phyloP scores from a whole-genome alignment of 2,113 vertebrate genomes.

The Glaucidium brasilianum region DNA sequence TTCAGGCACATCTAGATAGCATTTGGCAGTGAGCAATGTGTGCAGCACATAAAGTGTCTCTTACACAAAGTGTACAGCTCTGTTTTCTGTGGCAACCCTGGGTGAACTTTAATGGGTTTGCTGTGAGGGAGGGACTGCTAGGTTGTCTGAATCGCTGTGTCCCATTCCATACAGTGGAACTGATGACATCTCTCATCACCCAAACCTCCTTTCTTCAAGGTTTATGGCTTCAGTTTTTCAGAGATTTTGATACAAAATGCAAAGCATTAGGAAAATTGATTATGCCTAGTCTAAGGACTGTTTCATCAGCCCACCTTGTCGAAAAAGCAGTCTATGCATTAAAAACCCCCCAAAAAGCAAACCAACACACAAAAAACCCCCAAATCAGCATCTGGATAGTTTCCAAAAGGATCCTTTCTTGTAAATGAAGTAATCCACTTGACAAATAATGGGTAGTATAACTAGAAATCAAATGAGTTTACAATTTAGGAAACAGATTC shows the following conservation, averaged over 20 bases:
- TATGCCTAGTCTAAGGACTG: background rate
- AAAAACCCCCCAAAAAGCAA: too few relatives aligned
- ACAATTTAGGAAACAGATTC: background rate
- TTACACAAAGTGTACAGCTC: background rate
- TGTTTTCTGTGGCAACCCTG: background rate
- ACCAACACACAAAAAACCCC: too few relatives aligned
- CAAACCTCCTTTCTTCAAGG: background rate
- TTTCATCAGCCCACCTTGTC: background rate
- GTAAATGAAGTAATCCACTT: background rate
- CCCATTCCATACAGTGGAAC: too few relatives aligned
- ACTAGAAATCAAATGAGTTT: background rate
- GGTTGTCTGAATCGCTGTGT: background rate
- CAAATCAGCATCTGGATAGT: background rate
- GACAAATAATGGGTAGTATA: background rate
- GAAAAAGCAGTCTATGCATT: background rate
- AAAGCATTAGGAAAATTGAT: background rate
- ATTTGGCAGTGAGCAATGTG: background rate
- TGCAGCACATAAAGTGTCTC: background rate
- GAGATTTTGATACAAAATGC: background rate
- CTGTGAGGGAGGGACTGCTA: background rate
- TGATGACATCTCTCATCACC: background rate
- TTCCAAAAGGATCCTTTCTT: background rate
- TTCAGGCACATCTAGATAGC: background rate
- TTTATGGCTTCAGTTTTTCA: background rate
- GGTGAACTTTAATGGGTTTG: background rate